Base-by-base conservation (phyloP, 2,888 invertebrate species). In the Papilio protenor region DNA sequence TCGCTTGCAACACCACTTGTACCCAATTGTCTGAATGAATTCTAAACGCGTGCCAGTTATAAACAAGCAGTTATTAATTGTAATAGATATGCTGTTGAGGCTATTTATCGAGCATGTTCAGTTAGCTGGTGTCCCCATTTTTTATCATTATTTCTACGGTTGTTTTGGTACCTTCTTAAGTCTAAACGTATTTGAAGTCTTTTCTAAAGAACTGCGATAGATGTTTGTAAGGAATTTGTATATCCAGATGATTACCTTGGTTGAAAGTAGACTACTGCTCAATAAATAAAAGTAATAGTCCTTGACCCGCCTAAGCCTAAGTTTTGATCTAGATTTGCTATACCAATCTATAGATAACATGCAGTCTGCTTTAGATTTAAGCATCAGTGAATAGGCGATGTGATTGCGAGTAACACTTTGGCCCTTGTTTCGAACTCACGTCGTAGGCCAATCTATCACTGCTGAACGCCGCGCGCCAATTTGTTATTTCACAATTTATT, bases 21-120 rank as follows among this genome's bases (percentile, higher is more conserved):
- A 87, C 86, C 89, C 93, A 92, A 93, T 94, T 93, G 93, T 89
- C 90, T 91, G 90, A 90, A 93, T 92, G 90, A 91, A 90, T 91
- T 92, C 92, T 87, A 88, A 88, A 90, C 87, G 88, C 87, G 87
- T 88, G 88, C 87, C 49, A 55, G 72, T 55, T 72, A 14, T 77
- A 47, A 64, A 73, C 74, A 49, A 74, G 69, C 69, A 57, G 69
- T 69, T 75, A 71, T 75, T 71, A 61, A 75, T 70, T 33, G 59
- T 75, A 74, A 73, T 57, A 74, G 57, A 77, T 74, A 73, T 14
- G 18, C 33, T 73, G 61, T 47, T 49, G 59, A 23, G 47, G 47
- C 49, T 23, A 61, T 74, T 61, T 27, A 23, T 64, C 45, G 73
- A 45, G 1, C n/a, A 14, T 69, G 66, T 45, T 69, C n/a, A 69